These are phyloP conservation scores for Pseudorhombus dupliciocellatus DNA, from an alignment of 2,113 vertebrate species.

Conservation along the genomic window DNA sequence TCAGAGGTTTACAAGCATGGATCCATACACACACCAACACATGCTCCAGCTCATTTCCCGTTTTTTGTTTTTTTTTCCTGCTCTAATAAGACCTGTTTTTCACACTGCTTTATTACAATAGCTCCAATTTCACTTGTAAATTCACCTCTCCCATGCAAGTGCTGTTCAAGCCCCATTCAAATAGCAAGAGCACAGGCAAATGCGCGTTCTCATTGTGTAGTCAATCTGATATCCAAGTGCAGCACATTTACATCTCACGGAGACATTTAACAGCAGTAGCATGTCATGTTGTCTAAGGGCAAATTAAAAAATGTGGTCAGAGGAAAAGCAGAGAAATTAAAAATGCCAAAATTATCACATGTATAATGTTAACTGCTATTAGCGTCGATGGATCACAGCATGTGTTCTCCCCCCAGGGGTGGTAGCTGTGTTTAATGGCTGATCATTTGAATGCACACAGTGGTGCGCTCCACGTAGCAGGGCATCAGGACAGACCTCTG, in stretches of 20 bases:
- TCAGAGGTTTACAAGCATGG: slow-evolving; percentile 7
- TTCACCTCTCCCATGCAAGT: slow-evolving; percentile 13
- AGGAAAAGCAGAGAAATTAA: background rate
- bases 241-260: slow-evolving; percentile 12
- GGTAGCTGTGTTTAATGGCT: slow-evolving; percentile 37
- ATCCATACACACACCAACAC: slow-evolving; percentile 9
- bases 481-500: slow-evolving; percentile 45
- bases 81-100: slow-evolving; percentile 13
- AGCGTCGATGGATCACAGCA: slow-evolving; percentile 20
- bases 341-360: background rate
- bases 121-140: slow-evolving; percentile 25
- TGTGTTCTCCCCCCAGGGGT: slow-evolving; percentile 22
- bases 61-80: slow-evolving; percentile 29
- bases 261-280: slow-evolving; percentile 11
- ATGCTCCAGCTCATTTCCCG: slow-evolving; percentile 27
- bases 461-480: slow-evolving; percentile 8
- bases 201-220: background rate
- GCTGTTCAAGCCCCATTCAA: slow-evolving; percentile 47
- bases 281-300: slow-evolving; percentile 1
- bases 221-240: slow-evolving; percentile 19
- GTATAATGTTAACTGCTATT: slow-evolving; percentile 24
- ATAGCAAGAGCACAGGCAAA: slow-evolving; percentile 40
- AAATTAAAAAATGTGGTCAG: slow-evolving; percentile 23
- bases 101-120: background rate
- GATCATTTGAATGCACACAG: slow-evolving; percentile 68